These are phyloP conservation scores for Oxytorus armatus DNA, from an alignment of 2,888 invertebrate species.

Conservation along the genomic window DNA sequence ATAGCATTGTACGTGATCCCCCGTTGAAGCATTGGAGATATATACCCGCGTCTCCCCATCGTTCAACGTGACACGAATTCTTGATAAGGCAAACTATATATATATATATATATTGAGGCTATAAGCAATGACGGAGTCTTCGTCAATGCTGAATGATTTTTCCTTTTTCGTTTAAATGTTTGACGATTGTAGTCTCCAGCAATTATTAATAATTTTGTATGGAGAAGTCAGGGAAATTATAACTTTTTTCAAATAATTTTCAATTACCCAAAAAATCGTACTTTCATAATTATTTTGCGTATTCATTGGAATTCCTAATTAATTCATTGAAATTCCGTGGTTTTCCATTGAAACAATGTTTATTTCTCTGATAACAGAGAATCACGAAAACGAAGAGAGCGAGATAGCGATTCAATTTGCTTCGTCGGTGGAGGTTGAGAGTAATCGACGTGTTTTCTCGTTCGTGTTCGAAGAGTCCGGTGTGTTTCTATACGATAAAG, in stretches of 20 bases:
- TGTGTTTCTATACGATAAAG: constrained; percentile 43
- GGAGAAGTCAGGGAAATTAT: neutral
- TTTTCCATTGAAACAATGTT: no score
- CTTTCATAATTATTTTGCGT: no score
- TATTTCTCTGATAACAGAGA: constrained; percentile 30
- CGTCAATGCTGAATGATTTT: constrained; percentile 23
- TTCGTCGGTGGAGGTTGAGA: constrained; percentile 29
- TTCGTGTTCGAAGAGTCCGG: constrained; percentile 35
- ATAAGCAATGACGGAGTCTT: constrained; percentile 1
- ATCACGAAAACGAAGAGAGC: constrained; percentile 23
- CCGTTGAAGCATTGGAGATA: constrained; percentile 39
- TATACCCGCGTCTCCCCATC: constrained; percentile 55
- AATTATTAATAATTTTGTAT: constrained; percentile 28
- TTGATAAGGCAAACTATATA: constrained; percentile 36
- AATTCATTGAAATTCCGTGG: no score
- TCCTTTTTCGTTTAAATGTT: constrained; percentile 39
- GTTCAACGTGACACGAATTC: constrained; percentile 63
- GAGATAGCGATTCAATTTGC: neutral
- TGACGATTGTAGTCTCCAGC: constrained; percentile 16
- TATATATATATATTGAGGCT: constrained; percentile 6
- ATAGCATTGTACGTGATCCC: constrained; percentile 65
- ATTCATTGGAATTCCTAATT: no score
- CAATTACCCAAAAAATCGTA: no score
- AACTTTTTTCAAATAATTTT: neutral
- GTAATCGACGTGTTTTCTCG: constrained; percentile 55